A percentile compares a stretch with the other conserved stretches of the same genome.
phyloP scores from a whole-genome alignment of 1,140 invertebrate genomes.

The Psilanteris sp. region DNA sequence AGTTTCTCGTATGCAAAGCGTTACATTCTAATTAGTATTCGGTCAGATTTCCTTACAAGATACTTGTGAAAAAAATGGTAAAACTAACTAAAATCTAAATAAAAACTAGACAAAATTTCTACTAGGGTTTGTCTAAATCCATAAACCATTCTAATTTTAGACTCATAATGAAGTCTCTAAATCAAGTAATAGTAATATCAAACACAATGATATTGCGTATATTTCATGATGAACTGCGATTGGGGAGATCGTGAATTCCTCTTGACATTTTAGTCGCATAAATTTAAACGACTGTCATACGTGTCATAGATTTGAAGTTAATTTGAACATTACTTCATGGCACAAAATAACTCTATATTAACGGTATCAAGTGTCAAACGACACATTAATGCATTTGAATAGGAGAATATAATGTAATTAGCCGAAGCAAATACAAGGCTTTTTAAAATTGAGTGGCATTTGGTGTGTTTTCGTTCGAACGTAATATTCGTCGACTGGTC shows the following conservation, averaged over 20 bases:
- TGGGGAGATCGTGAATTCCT: too few relatives aligned
- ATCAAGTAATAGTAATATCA: conserved; percentile 18
- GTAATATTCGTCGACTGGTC: conserved; percentile 11
- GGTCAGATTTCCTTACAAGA: too few relatives aligned
- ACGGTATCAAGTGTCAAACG: conserved; percentile 4
- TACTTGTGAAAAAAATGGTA: too few relatives aligned
- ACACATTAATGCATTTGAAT: not conserved
- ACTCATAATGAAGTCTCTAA: conserved; percentile 17
- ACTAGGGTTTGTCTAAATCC: conserved; percentile 10
- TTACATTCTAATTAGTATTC: too few relatives aligned
- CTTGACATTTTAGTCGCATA: conserved; percentile 33
- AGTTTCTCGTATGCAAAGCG: too few relatives aligned
- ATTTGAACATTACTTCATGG: conserved; percentile 19
- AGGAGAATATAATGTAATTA: conserved; percentile 15
- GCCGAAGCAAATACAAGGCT: conserved; percentile 2
- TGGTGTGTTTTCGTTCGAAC: conserved; percentile 3
- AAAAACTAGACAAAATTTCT: too few relatives aligned
- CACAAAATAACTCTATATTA: conserved; percentile 16
- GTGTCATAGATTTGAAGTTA: conserved; percentile 30
- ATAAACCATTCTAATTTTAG: conserved; percentile 20
- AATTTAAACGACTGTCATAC: conserved; percentile 23
- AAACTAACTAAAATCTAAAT: too few relatives aligned
- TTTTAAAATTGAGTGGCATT: conserved; percentile 15
- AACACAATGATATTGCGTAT: conserved; percentile 20
- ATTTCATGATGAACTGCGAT: too few relatives aligned